Evolutionary conservation across 2,113 vertebrate genomes (phyloP), one percentile per base, ranked within the genome.

Genomic region (Oxyruncus cristatus): DNA sequence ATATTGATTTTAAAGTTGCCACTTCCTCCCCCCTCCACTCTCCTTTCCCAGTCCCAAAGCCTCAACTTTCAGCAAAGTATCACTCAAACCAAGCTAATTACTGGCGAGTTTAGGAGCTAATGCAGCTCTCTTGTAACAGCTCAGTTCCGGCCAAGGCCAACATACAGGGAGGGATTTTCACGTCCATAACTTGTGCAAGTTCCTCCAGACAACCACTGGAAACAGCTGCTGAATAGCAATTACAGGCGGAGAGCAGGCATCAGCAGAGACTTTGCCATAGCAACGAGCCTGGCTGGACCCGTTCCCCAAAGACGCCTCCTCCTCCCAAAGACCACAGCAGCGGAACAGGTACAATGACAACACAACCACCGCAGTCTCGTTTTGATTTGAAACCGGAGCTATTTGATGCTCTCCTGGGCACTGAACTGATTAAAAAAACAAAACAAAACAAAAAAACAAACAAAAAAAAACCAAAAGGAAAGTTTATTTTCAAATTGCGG

Each of bases 171-270:
- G 42, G 88, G 71, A 89, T 90, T 89, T 82, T 88, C 66, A 78
- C 3, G 2, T 58, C 85, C 76, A 6, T 73, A 85, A 91, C 85
- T 95, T 70, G 90, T 49, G 59, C 53, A 26, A 89, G 95, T 65
- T 92, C 85, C 78, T 94, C 53, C 82, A 94, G 96, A 95, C 83
- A 55, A 92, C 93, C 92, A 70, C 95, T 95, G 85, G 93, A 96
- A 97, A 95, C 95, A 96, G 96, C 95, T 94, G 91, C 95, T 93
- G 88, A 96, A 97, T 93, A 97, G 97, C 97, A 97, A 97, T 97
- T 94, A 78, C 88, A 95, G 85, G 77, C 96, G 50, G 85, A 77
- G 87, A 92, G 89, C 67, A 94, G 84, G 93, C 96, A 95, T 85
- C 94, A 65, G 95, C 67, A 81, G 95, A 96, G 91, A 76, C 53